These are phyloP conservation scores for Lasioglossum zephyrum DNA, from an alignment of 2,888 invertebrate genomes.

Conservation along the genomic window DNA sequence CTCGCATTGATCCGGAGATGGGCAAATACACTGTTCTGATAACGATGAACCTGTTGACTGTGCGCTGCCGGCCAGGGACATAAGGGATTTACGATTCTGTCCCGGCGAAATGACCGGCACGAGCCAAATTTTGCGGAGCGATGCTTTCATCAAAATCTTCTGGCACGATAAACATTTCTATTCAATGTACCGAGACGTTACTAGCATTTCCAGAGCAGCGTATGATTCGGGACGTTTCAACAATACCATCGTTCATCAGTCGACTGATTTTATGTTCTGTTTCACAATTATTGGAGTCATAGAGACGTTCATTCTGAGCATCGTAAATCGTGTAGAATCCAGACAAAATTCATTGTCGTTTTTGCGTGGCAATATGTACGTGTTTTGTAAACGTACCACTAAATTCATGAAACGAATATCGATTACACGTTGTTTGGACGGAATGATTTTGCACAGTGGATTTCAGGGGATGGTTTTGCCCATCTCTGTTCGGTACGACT, in stretches of 20 bases:
- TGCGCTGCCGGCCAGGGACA: not conserved
- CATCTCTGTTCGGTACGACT: not conserved
- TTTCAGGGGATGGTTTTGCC: not conserved
- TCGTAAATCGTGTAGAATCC: not conserved
- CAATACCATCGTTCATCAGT: not conserved
- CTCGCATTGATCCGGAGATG: slow-evolving; percentile 12
- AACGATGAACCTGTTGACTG: slow-evolving; percentile 6
- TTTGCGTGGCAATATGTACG: not conserved
- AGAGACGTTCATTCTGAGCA: not conserved
- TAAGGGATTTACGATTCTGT: not conserved
- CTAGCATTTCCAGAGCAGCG: not conserved
- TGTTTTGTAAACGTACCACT: not conserved
- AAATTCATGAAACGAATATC: not conserved
- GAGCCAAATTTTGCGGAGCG: not conserved
- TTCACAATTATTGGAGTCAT: not conserved
- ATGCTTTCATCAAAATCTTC: not conserved
- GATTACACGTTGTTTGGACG: too few species aligned
- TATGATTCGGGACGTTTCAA: not conserved
- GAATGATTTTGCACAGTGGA: too few species aligned
- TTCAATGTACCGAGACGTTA: not conserved
- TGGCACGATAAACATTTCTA: not conserved
- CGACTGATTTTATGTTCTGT: not conserved
- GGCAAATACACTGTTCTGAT: slow-evolving; percentile 1
- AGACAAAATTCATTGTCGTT: not conserved
- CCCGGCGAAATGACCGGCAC: not conserved